These are phyloP conservation scores for Arothron firmamentum DNA, from an alignment of 2,113 vertebrate genomes.

Conservation along the genomic window DNA sequence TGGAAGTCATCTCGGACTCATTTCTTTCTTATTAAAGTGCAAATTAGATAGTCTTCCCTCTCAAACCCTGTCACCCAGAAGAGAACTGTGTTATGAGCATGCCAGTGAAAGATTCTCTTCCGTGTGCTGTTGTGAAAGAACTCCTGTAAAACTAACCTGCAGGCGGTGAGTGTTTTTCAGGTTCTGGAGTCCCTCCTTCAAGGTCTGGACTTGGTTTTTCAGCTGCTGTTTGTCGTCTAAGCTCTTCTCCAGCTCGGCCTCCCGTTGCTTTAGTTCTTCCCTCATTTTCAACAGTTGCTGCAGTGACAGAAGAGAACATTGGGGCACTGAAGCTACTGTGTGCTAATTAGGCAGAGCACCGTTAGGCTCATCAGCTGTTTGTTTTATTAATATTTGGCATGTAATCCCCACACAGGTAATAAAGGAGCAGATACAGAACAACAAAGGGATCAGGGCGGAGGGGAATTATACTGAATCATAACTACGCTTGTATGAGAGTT, in stretches of 20 bases:
- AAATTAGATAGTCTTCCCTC: conserved; percentile 29
- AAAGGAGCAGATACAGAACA: conserved; percentile 8
- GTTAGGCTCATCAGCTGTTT: conserved; percentile 29
- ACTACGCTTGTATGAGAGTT: no score
- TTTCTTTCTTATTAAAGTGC: conserved; percentile 49
- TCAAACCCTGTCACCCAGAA: conserved; percentile 11
- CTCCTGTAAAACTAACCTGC: conserved; percentile 60
- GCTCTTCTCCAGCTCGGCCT: conserved; percentile 85
- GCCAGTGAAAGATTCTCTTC: not conserved
- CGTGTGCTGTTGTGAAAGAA: not conserved
- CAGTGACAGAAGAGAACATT: conserved; percentile 29
- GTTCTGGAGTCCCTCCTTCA: conserved; percentile 84
- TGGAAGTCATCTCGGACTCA: conserved; percentile 36
- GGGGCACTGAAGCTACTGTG: conserved; percentile 13
- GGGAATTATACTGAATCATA: no score
- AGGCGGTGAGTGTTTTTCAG: conserved; percentile 53
- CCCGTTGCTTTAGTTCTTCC: conserved; percentile 87
- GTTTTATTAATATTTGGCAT: conserved; percentile 1
- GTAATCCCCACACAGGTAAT: conserved; percentile 17
- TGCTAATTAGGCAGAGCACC: conserved; percentile 21
- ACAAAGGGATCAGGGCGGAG: not conserved
- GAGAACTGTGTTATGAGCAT: conserved; percentile 5
- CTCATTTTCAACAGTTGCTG: conserved; percentile 92
- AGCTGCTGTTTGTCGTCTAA: conserved; percentile 87
- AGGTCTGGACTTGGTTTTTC: conserved; percentile 81